Conservation (phyloP, 2,113 vertebrate species). For the Centropus unirufus region DNA sequence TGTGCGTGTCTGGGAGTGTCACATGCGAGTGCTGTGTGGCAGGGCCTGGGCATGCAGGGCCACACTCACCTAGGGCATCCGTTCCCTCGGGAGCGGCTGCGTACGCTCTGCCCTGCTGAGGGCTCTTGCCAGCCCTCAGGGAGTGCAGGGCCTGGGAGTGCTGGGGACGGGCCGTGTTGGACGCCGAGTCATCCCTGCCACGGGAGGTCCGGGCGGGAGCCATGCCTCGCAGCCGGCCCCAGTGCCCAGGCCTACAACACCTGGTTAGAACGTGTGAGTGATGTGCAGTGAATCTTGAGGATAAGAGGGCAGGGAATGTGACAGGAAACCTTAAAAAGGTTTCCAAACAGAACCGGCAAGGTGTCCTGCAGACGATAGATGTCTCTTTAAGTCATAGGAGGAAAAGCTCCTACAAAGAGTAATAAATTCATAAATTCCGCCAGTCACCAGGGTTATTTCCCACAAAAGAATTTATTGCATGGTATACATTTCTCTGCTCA, state of each 20-base stretch:
- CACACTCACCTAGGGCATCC: too few relatives aligned
- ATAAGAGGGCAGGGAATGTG: not conserved
- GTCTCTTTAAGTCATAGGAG: constrained; percentile 30
- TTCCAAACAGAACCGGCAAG: constrained; percentile 2
- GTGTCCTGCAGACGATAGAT: constrained; percentile 40
- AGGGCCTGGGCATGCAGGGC: not conserved
- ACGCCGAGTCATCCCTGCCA: accelerated
- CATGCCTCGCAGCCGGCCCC: accelerated
- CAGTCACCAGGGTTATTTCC: constrained; percentile 54
- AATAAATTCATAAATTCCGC: constrained; percentile 63
- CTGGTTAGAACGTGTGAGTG: not conserved
- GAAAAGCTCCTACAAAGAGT: constrained; percentile 47
- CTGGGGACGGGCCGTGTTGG: not conserved
- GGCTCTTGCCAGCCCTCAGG: not conserved
- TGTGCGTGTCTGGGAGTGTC: not conserved
- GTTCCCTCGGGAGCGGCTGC: not conserved
- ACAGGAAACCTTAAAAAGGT: not conserved
- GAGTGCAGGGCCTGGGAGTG: accelerated
- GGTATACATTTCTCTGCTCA: constrained; percentile 51
- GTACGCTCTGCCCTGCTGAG: accelerated
- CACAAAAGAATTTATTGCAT: constrained; percentile 60
- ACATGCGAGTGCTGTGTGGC: accelerated
- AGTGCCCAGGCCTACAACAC: accelerated
- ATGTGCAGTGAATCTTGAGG: not conserved
- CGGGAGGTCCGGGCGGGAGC: accelerated